A percentile compares a stretch with the other conserved stretches of the same genome.
Evolutionary conservation across 1,140 invertebrate species (phyloP).

Genomic region (Calephelis nemesis): DNA sequence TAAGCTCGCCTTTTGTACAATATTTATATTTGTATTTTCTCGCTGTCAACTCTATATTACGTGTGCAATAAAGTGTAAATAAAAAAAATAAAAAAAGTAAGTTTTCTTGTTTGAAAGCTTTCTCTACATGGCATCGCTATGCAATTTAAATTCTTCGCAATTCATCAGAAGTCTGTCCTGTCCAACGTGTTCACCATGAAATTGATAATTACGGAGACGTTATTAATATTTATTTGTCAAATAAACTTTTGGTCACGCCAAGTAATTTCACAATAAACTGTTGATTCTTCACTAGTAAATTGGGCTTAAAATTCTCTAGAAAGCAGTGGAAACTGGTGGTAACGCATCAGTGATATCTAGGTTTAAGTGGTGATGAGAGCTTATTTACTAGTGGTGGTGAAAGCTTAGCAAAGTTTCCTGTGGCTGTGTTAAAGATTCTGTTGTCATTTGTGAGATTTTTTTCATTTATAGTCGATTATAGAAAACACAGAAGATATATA

Average conservation of each 20-base stretch:
- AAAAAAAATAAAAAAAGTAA: background rate
- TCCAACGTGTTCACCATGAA: slow-evolving; percentile 42
- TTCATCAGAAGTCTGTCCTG: slow-evolving; percentile 42
- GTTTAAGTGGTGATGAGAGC: too few species aligned
- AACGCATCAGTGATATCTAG: too few species aligned
- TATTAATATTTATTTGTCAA: slow-evolving; percentile 28
- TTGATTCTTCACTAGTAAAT: background rate
- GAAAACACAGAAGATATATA: too few species aligned
- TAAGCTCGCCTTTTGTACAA: too few species aligned
- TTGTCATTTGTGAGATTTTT: too few species aligned
- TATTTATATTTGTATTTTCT: too few species aligned
- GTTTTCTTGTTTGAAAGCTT: background rate
- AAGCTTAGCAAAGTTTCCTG: background rate
- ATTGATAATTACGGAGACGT: slow-evolving; percentile 42
- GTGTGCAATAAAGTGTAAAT: too few species aligned
- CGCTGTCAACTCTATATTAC: too few species aligned
- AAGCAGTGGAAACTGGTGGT: too few species aligned
- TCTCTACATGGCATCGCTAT: slow-evolving; percentile 33
- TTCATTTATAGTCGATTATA: too few species aligned
- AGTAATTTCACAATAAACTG: background rate
- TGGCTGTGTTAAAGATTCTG: background rate
- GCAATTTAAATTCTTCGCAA: slow-evolving; percentile 46
- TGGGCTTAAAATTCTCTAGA: too few species aligned
- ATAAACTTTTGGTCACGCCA: slow-evolving; percentile 14
- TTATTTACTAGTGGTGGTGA: background rate